Evolutionary conservation across 2,113 vertebrate species (phyloP).

Genomic region (Xyliphius kryptos): DNA sequence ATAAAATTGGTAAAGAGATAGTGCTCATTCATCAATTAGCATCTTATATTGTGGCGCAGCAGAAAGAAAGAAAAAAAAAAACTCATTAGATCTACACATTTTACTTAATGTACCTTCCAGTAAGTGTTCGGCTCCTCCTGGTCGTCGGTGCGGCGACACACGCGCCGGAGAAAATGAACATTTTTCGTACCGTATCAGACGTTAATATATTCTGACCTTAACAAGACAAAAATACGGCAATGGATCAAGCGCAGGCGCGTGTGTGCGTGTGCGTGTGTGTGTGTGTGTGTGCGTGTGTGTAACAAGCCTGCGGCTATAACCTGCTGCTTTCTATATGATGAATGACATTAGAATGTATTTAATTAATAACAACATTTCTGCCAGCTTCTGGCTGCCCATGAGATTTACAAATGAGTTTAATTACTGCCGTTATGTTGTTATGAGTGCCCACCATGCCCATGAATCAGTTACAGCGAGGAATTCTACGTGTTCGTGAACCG

Average conservation of each 20-base stretch:
- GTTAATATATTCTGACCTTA: conserved; percentile 32
- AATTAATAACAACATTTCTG: conserved; percentile 32
- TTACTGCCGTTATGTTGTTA: conserved; percentile 33
- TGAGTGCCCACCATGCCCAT: no score
- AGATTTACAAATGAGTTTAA: conserved; percentile 36
- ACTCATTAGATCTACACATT: conserved; percentile 38
- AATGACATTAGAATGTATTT: conserved; percentile 3
- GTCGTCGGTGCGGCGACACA: conserved; percentile 22
- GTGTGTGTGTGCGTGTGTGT: no score
- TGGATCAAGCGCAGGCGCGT: conserved; percentile 34
- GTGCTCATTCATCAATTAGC: conserved; percentile 50
- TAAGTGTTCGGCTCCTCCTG: conserved; percentile 22
- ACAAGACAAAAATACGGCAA: conserved; percentile 34
- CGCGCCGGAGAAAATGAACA: conserved; percentile 31
- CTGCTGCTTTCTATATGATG: no score
- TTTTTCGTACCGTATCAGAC: conserved; percentile 21
- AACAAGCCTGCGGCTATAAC: no score
- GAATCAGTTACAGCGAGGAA: no score
- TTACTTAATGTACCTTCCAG: conserved; percentile 42
- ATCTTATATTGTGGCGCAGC: conserved; percentile 37
- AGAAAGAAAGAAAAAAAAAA: no score
- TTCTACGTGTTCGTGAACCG: no score
- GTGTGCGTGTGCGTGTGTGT: no score
- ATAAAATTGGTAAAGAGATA: conserved; percentile 41
- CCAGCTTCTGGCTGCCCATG: conserved; percentile 13